Evolutionary conservation across 1,140 invertebrate genomes (phyloP).

Genomic region (Drosophila novamexicana): DNA sequence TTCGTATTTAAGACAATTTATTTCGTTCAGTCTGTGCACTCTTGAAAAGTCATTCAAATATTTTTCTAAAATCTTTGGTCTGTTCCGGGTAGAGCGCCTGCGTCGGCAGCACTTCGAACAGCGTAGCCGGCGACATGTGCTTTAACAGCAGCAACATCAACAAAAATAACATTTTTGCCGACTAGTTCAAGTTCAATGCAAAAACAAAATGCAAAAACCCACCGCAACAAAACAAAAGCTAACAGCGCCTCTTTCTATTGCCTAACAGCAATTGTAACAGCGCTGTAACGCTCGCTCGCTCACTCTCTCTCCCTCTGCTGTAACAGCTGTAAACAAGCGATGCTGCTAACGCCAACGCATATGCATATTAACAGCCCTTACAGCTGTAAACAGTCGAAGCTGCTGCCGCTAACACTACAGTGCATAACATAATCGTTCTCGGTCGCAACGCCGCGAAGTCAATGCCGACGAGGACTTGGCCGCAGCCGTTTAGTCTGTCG

Average conservation of each 20-base stretch:
- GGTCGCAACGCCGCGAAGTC: conserved; percentile 9
- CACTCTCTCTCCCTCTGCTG: too few species aligned
- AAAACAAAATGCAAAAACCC: conserved; percentile 44
- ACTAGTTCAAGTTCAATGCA: conserved; percentile 49
- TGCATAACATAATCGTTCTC: conserved; percentile 9
- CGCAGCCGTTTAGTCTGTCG: conserved; percentile 55
- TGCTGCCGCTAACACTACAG: neutral
- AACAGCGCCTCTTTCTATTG: conserved; percentile 4
- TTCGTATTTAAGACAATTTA: neutral
- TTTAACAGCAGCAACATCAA: conserved; percentile 26
- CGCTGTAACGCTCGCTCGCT: neutral
- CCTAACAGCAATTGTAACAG: neutral
- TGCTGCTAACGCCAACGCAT: neutral
- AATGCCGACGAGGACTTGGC: conserved; percentile 1
- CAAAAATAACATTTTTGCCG: conserved; percentile 25
- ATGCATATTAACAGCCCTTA: conserved; percentile 1
- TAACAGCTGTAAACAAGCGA: neutral
- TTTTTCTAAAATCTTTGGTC: neutral
- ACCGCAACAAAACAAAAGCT: conserved; percentile 30
- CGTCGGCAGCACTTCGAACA: conserved; percentile 22
- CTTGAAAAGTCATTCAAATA: neutral
- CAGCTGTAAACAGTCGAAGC: conserved; percentile 20
- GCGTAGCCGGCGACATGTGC: conserved; percentile 55
- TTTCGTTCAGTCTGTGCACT: neutral
- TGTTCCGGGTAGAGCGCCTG: conserved; percentile 18